A percentile compares a stretch with the other conserved stretches of the same genome.
Conservation (phyloP, 2,888 invertebrate species). For the Acrobasis consociella region DNA sequence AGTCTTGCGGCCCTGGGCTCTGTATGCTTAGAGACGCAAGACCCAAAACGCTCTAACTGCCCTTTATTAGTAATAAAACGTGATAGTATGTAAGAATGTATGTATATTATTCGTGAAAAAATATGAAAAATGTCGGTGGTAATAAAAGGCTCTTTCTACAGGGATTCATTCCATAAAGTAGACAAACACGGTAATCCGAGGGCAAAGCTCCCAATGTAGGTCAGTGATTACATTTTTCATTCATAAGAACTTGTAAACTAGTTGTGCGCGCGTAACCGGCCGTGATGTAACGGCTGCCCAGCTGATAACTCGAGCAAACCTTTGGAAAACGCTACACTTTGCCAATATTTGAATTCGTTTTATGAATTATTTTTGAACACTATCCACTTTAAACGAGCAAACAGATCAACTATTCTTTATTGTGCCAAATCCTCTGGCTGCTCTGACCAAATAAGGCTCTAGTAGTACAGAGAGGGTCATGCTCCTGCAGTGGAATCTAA, state of each 20-base stretch:
- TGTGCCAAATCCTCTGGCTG: no score
- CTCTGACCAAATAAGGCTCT: no score
- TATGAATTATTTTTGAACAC: neutral
- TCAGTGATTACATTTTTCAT: conserved; percentile 33
- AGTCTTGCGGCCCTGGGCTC: no score
- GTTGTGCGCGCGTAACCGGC: conserved; percentile 29
- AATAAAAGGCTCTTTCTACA: conserved; percentile 9
- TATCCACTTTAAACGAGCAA: no score
- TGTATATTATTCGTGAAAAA: no score
- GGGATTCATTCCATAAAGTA: conserved; percentile 11
- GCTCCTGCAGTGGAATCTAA: no score
- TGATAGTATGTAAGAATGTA: no score
- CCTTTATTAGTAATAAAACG: no score
- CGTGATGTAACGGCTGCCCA: conserved; percentile 38
- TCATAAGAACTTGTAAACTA: conserved; percentile 32
- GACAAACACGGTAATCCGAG: conserved; percentile 29
- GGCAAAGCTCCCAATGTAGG: conserved; percentile 28
- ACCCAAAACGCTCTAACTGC: no score
- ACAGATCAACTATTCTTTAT: no score
- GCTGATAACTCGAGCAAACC: conserved; percentile 11
- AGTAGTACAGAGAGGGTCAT: no score
- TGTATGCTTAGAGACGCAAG: no score
- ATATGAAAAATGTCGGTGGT: neutral
- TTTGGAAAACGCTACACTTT: conserved; percentile 3
- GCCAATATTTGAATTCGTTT: neutral